Evolutionary conservation across 2,113 vertebrate genomes (phyloP), one percentile per base, ranked within the genome.

Genomic region (Actinemys pallida): DNA sequence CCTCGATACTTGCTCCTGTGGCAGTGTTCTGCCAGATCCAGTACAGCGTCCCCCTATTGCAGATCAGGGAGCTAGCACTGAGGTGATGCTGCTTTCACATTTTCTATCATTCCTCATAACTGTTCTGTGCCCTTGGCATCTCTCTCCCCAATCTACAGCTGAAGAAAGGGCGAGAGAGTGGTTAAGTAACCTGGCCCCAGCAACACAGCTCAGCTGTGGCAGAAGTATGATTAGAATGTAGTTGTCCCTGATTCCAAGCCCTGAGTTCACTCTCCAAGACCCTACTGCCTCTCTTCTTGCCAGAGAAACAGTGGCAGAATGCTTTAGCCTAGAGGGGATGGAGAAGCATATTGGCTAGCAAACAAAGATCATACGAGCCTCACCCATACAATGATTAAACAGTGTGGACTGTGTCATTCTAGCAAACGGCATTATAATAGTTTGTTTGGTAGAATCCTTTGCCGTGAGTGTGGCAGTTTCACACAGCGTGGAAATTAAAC

Each of bases 241-340:
- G 31, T 29, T 10, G 29, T 22, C 2, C 13, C 20, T 72, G 45
- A 52, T 22, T 49, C 29, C 56, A 90, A 35, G 79, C 83, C 69
- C 78, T 2, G 2, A 56, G 52, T 20, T 47, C 3, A 0, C 0
- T 0, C 29, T 78, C 78, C 47, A 31, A 1, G 1, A 81, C 47
- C 50, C 59, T 25, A 11, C 54, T 54, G 45, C 13, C 35, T 27
- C 85, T 56, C 24, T 79, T n/a, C 45, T 50, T 20, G 42, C 11
- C 1, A 0, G 4, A 12, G 10, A 54, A 52, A 54, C 0, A 0
- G 42, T 49, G 45, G 52, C 52, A 84, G 27, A 65, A 20, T 19
- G 65, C 59, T 22, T 45, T 78, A 45, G 20, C 16, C n/a, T 12
- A 11, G 10, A 76, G 22, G 29, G 10, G 27, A 42, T 22, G 27